Evolutionary conservation across 2,888 invertebrate genomes (phyloP), one percentile per base, ranked within the genome.

Genomic region (Metacarcinus magister): DNA sequence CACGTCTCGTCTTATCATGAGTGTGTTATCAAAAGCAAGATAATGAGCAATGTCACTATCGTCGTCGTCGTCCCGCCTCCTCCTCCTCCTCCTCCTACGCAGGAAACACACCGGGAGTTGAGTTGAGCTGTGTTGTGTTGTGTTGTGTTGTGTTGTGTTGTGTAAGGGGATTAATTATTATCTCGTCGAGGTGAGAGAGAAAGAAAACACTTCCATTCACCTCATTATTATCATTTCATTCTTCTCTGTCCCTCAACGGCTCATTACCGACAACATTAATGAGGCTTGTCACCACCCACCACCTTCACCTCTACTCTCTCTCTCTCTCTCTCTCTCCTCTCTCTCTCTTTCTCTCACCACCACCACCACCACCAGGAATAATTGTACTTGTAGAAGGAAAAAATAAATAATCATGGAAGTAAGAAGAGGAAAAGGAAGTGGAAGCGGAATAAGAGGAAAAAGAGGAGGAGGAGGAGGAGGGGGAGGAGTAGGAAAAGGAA

Each of bases 171-270:
- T n/a, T 10, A 28, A 75, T n/a, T 10, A 75, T 75, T 75, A 28
- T 75, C 28, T 75, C 28, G 75, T n/a, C 28, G 7, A 10, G 75
- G 28, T 28, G 75, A n/a, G 75, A n/a, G 75, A 39, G 39, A 39
- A 39, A 75, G 75, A 75, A 75, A 75, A 75, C 75, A 75, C 75
- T 28, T 75, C 75, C 75, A 75, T 75, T 28, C 75, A n/a, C 10
- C 75, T 10, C 28, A n/a, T 75, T 28, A 75, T 75, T 28, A 75
- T 75, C 28, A 75, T 28, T 28, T 28, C 75, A n/a, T 75, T 75
- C 75, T 75, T 75, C 75, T n/a, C 10, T 28, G 3, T n/a, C 28
- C 75, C 75, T 28, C 28, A 3, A 75, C 28, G 75, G 28, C 75
- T 75, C 75, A 28, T 75, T 75, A 75, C 75, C 75, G 28, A 28